A percentile compares a stretch with the other conserved stretches of the same genome.
phyloP scores from a whole-genome alignment of 2,888 invertebrate genomes.

The Calameuta filiformis region DNA sequence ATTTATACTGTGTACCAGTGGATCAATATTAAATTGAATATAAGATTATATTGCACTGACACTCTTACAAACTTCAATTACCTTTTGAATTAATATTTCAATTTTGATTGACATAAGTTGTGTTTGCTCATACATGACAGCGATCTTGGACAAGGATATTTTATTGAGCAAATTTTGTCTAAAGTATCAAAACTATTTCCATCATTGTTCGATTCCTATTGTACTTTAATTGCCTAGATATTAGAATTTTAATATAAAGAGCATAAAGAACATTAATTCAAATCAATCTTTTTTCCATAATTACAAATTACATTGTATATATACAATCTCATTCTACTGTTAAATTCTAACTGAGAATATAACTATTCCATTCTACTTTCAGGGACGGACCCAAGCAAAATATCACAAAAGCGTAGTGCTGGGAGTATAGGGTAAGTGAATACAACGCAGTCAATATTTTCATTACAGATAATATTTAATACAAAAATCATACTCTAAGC shows the following conservation, averaged over 20 bases:
- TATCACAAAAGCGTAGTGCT: slow-evolving; percentile 82
- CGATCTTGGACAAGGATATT: neutral
- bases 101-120: neutral
- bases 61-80: neutral
- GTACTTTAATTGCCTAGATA: neutral
- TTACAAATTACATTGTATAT: no score
- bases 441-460: neutral
- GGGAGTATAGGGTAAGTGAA: slow-evolving; percentile 82
- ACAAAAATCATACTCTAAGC: neutral
- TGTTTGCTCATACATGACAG: neutral
- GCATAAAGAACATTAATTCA: neutral
- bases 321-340: neutral
- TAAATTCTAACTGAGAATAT: neutral
- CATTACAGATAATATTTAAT: neutral
- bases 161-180: slow-evolving; percentile 4
- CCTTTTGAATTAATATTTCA: neutral
- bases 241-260: neutral
- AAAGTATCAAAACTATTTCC: neutral
- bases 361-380: slow-evolving; percentile 56
- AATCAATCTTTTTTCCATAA: neutral
- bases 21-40: neutral
- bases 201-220: slow-evolving; percentile 9
- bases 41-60: neutral
- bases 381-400: slow-evolving; percentile 85
- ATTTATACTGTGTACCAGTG: neutral